Percentiles rank a stretch among this genome's conserved stretches.
Evolutionary conservation across 2,113 vertebrate genomes (phyloP).

Genomic region (Alexandromys fortis): DNA sequence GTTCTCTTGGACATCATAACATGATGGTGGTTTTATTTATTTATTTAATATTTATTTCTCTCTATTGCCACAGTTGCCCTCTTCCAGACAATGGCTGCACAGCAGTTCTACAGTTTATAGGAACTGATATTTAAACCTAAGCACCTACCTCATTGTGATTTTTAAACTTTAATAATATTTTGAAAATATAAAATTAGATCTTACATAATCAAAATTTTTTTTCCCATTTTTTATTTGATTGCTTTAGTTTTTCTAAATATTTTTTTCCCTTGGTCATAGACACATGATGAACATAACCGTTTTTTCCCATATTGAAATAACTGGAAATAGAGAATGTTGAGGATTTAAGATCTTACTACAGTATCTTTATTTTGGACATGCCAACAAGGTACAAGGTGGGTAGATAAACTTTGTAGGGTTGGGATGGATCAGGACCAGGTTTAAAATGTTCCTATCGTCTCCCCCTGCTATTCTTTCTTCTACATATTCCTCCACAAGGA

Average conservation of each 20-base stretch:
- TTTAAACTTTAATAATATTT: constrained; percentile 2
- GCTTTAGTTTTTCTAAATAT: not conserved
- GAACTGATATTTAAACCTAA: not conserved
- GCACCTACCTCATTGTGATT: not conserved
- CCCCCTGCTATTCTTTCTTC: not conserved
- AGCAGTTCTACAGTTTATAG: not conserved
- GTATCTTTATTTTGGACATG: not conserved
- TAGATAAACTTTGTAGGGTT: not conserved
- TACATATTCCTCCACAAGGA: not conserved
- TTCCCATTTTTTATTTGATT: not conserved
- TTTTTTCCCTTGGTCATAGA: not conserved
- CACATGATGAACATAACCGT: not conserved
- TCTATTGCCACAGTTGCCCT: not conserved
- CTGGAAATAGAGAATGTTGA: not conserved
- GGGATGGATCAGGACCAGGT: not conserved
- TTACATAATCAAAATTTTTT: not conserved
- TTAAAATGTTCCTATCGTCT: not conserved
- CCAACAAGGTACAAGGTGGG: not conserved
- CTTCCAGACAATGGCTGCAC: not conserved
- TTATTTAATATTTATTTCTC: not conserved
- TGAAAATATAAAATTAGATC: not conserved
- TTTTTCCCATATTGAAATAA: not conserved
- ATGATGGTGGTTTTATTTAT: not conserved
- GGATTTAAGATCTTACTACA: not conserved
- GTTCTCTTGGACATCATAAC: not conserved